Evolutionary conservation across 2,888 invertebrate species (phyloP), one percentile per base, ranked within the genome.

Genomic region (Aleiodes leptofemur): DNA sequence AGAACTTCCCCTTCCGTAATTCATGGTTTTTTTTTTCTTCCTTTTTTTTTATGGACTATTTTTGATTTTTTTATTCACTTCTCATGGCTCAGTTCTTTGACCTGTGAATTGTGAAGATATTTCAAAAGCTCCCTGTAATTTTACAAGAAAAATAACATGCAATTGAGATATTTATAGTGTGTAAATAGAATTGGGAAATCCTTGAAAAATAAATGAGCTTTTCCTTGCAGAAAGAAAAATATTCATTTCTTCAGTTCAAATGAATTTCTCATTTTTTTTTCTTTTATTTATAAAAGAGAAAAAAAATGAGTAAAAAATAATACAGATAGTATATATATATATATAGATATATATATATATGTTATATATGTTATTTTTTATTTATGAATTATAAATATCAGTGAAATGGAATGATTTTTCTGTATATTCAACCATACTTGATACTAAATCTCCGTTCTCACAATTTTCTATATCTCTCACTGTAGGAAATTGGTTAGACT

Each of bases 401-500:
- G 31, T 29, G 29, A n/a, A 57, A 29, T 29, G 29, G 13, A 57
- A 29, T 31, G n/a, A 57, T 57, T 57, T n/a, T 29, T 13, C 31
- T 38, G 3, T 13, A 31, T 13, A 34, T 13, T n/a, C 14, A n/a
- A 59, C 14, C 59, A n/a, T 38, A 23, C 55, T 70, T 70, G 43
- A 51, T 72, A 55, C 34, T 16, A 72, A 72, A 72, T 66, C 66
- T 72, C 51, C 53, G 55, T 29, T 38, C 55, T 56, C 53, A 23
- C 23, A 61, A 53, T 38, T 53, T 53, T 64, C 64, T 13, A 53
- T 72, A 72, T 72, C 38, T 53, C 43, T 9, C 31, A 34, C 55
- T 29, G 53, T 31, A 16, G 16, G 55, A 69, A 38, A 69, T 69
- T 38, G n/a, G 69, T 69, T 38, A 11, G 31, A 53, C 64, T 14